Base-by-base conservation (phyloP, 2,797 vertebrate species). In the Dryobates pubescens region DNA sequence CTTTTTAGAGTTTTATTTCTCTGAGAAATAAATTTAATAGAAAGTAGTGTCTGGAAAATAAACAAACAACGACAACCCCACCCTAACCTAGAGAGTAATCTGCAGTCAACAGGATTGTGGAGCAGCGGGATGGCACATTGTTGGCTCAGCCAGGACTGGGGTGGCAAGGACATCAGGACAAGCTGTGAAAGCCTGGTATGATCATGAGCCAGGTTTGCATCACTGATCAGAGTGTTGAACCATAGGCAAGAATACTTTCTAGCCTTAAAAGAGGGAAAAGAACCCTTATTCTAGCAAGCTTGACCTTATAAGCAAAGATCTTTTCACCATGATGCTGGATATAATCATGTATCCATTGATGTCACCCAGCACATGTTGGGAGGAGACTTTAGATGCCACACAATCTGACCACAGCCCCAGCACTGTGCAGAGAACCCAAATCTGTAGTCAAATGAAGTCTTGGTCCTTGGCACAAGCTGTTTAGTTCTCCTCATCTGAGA, bases 401-500 rank as follows among this genome's bases (percentile, higher is more conserved):
- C 8, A 9, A 71, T 29, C 64, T 83, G 91, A 79, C 94, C 94
- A 84, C 43, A 88, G 92, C 95, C 96, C 85, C 86, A 63, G 92
- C 51, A 81, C 82, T 9, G 71, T 4, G 17, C 86, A 72, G 68
- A 94, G 74, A 91, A 92, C 38, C 43, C 65, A 80, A 91, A 94
- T 30, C 91, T 84, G 6, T 0, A 18, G 64, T 5, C 47, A n/a
- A 7, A 70, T 77, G 54, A 29, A 20, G 78, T 94, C 76, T 68
- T 72, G 88, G 54, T 94, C 95, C 96, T 94, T 81, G 70, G 63
- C 63, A 38, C 29, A 8, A 56, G 67, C 70, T 54, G 76, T 24
- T 95, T 88, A 97, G 91, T 97, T 96, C 32, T 97, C 97, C 92
- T 98, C 89, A 1, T 97, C 97, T 1, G 97, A 77, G 10, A 97